Evolutionary conservation across 2,888 invertebrate genomes (phyloP), one percentile per base, ranked within the genome.

Genomic region (Morpho deidamia): DNA sequence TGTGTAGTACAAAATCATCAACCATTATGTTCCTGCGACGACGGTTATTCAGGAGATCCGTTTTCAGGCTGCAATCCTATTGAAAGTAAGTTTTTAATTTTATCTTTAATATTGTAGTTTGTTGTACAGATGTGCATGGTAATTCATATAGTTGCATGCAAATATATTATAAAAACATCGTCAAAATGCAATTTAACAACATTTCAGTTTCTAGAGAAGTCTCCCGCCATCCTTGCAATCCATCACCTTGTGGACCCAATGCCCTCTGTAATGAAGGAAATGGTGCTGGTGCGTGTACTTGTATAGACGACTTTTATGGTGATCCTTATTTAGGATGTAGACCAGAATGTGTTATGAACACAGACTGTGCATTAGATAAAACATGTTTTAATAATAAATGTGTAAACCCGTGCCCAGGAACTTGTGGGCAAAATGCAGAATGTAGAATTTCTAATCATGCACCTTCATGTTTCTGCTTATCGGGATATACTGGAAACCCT

Each of bases 301-400:
- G 96, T 79, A 78, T 94, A 68, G 91, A 92, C 58, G 93, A 93
- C 65, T 95, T 94, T 81, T 91, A 92, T 64, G 95, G 95, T 47
- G 95, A 95, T 81, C 95, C 96, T 34, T 95, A 95, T 76, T 88
- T 91, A 59, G 94, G 94, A 42, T 95, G 95, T 77, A 91, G 95
- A 65, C 95, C 95, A n/a, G 94, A 95, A 87, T 95, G 95, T 74
- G 92, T 94, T 42, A 93, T 94, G 82, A 95, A 95, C 74, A 92
- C 92, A 50, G 95, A 95, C 71, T 95, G 95, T 75, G 87, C 92
- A 62, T 88, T 91, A 64, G 91, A 93, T 63, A 92, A 90, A 78
- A 94, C 95, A 53, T 96, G 96, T 83, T 91, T 93, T 59, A 93
- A 93, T 76, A 94, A 94, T 78, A 95, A 94, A 86, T 96, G 96